Evolutionary conservation across 1,140 invertebrate genomes (phyloP), one percentile per base, ranked within the genome.

Genomic region (Episyrphus balteatus): DNA sequence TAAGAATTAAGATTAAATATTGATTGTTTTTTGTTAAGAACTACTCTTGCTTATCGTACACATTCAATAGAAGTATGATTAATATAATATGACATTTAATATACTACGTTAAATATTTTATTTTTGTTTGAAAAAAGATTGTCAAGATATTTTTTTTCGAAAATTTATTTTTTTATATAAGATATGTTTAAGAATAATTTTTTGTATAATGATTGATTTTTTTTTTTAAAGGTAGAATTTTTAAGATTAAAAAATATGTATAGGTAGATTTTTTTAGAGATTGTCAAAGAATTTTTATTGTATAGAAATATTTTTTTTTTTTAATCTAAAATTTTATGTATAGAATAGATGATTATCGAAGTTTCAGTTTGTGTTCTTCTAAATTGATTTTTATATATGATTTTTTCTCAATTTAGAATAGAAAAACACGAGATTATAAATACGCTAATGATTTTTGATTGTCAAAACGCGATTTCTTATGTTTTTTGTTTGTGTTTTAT

Each of bases 381-480:
- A 34, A 37, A 34, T 45, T 21, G 19, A n/a, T 7, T 44, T 13
- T 11, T 44, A 33, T 7, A 17, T 47, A 17, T 39, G 15, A 38
- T 45, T 44, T n/a, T 15, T 36, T n/a, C 34, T 39, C 8, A 11
- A 39, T 19, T 42, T 40, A 40, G 30, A 31, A 8, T 40, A 10
- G 15, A 39, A 10, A 26, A 26, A 26, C n/a, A 26, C 21, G 8
- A 3, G 21, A 26, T 26, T 50, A 49, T 49, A 13, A 42, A 45
- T 47, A 65, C 57, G 62, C 62, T 65, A 62, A 61, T 61, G 59
- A 63, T 55, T 56, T 50, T 50, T 67, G 64, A 67, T 67, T 67
- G 64, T 67, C 64, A 65, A 67, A 67, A 67, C 64, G 64, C 64
- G 57, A 57, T 53, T 55, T 67, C 61, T 63, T 64, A 60, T 64